A percentile compares a stretch with the other conserved stretches of the same genome.
phyloP scores from a whole-genome alignment of 1,140 invertebrate species.

The Drosophila virilis region DNA sequence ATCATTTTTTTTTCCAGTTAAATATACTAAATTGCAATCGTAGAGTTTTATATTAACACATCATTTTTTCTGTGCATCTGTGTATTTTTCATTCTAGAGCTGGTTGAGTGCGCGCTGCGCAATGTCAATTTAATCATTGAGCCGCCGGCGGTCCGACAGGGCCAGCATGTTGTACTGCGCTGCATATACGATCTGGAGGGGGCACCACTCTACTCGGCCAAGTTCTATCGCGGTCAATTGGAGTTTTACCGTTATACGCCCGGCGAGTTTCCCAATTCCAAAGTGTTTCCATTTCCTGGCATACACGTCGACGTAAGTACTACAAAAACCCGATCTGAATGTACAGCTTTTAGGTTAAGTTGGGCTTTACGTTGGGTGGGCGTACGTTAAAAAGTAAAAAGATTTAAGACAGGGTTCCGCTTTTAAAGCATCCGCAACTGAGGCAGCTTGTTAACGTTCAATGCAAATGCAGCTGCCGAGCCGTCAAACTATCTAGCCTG shows the following conservation, averaged over 20 bases:
- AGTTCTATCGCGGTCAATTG: constrained; percentile 91
- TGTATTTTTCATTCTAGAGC: constrained; percentile 48
- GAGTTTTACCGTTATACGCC: constrained; percentile 92
- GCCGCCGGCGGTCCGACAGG: constrained; percentile 87
- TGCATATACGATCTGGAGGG: constrained; percentile 91
- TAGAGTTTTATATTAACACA: constrained; percentile 38
- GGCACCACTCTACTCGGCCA: constrained; percentile 90
- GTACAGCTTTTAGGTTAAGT: neutral
- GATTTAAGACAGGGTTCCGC: neutral
- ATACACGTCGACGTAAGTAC: constrained; percentile 91
- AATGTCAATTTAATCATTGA: constrained; percentile 86
- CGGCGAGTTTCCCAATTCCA: constrained; percentile 88
- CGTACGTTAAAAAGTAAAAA: neutral
- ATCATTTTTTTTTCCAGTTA: constrained; percentile 62
- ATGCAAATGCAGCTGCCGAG: constrained; percentile 37
- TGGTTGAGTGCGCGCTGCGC: constrained; percentile 81
- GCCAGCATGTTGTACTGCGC: constrained; percentile 87
- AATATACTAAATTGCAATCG: constrained; percentile 60
- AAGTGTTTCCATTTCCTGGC: constrained; percentile 89
- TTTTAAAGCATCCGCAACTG: constrained; percentile 23
- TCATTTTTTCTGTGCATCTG: constrained; percentile 32
- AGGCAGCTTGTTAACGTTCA: constrained; percentile 33
- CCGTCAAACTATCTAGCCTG: constrained; percentile 9
- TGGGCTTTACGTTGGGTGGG: neutral
- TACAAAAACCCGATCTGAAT: neutral